Conservation (phyloP, 2,797 vertebrate genomes). For the Xenopus petersii region DNA sequence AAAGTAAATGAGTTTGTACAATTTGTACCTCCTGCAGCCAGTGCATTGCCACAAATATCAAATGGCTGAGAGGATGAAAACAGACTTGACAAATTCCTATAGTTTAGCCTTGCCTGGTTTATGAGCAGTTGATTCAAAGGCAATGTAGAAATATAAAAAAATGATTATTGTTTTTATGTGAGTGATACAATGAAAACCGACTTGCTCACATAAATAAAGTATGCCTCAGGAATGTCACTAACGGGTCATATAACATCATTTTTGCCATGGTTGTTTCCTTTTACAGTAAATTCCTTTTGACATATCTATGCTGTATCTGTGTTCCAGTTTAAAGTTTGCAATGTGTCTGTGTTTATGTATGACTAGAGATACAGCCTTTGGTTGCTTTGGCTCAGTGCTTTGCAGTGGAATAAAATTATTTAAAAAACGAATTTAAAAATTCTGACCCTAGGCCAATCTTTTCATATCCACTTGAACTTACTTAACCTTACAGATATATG, state of each 20-base stretch:
- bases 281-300: constrained; percentile 23
- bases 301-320: constrained; percentile 13
- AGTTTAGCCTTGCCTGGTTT: constrained; percentile 12
- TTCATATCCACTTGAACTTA: constrained; percentile 19
- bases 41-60: constrained; percentile 8
- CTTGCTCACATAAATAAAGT: constrained; percentile 25
- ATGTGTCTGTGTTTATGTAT: constrained; percentile 12
- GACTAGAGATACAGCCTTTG: not conserved
- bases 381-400: not conserved
- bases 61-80: constrained; percentile 19
- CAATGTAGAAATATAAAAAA: constrained; percentile 18
- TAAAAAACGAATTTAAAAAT: not conserved
- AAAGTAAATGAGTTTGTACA: constrained; percentile 25
- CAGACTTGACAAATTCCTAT: constrained; percentile 20
- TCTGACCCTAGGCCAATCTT: not conserved
- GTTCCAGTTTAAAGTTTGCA: constrained; percentile 3
- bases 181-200: constrained; percentile 43
- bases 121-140: not conserved
- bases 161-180: constrained; percentile 24
- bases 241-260: constrained; percentile 22
- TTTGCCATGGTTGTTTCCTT: constrained; percentile 11
- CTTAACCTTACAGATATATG: constrained; percentile 5
- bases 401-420: too few relatives aligned
- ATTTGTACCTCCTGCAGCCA: constrained; percentile 14
- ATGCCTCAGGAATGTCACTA: constrained; percentile 30